Conservation (phyloP, 2,797 vertebrate genomes). For the Peromyscus nudipes region DNA sequence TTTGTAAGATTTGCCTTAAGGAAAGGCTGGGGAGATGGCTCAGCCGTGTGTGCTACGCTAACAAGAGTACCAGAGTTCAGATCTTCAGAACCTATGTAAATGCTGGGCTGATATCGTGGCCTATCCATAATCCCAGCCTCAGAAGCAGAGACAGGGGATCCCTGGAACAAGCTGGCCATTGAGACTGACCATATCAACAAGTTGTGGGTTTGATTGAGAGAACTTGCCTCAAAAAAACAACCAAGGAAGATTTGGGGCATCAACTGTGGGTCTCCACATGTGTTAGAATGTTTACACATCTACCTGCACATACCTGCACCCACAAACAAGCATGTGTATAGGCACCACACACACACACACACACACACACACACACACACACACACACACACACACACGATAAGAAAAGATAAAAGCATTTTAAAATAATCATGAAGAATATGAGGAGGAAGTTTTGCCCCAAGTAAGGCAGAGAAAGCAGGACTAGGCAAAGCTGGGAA, state of each 20-base stretch:
- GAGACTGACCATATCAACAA: not conserved
- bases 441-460: not conserved
- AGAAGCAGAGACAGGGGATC: not conserved
- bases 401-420: not conserved
- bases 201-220: not conserved
- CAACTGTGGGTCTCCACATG: not conserved
- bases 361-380: not conserved
- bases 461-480: not conserved
- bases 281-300: not conserved
- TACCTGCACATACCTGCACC: too few species aligned
- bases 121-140: not conserved
- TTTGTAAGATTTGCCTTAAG: not conserved
- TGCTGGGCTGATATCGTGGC: not conserved
- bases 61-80: not conserved
- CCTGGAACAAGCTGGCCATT: not conserved
- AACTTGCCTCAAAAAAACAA: not conserved
- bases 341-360: not conserved
- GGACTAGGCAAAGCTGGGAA: not conserved
- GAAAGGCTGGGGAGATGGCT: not conserved
- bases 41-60: not conserved
- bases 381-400: too few species aligned
- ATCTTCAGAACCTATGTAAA: not conserved
- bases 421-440: not conserved
- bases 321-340: not conserved
- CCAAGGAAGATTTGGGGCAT: not conserved